Evolutionary conservation across 2,797 vertebrate genomes (phyloP), one percentile per base, ranked within the genome.

Genomic region (Nyctalus aviator): DNA sequence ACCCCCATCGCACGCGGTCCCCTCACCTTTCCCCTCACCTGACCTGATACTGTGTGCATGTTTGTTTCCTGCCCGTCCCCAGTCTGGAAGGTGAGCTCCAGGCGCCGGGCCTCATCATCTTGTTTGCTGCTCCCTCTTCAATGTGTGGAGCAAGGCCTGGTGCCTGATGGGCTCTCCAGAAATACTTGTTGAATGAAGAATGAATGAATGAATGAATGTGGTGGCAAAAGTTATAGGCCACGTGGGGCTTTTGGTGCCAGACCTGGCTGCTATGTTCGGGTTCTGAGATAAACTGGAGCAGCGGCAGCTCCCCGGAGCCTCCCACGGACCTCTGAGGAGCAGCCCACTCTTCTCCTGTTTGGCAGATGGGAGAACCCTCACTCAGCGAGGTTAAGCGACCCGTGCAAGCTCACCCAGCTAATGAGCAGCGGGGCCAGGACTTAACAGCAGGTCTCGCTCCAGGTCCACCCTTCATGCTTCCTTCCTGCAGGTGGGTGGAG

Each of bases 341-440:
- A 17, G 1, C 0, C 15, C n/a, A n/a, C 30, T 17, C 11, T 18
- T 85, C 50, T 81, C 53, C 23, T 8, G 23, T 35, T 20, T 27
- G 84, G 87, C 50, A 75, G 72, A 41, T 4, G 15, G 17, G 44
- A 77, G 77, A 69, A 48, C 15, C 20, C 18, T 8, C 6, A 5
- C 85, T 69, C 79, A 77, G 71, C 83, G 72, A 71, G 32, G 37
- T 30, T 9, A n/a, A 78, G 75, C 53, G 50, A 73, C 8, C 44
- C 14, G 25, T 5, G 30, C 41, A 37, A 84, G 57, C 73, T 89
- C 88, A 83, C 82, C 41, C n/a, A 50, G 82, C 87, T 37, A 14
- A 48, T 21, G 55, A 37, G 62, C 11, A 18, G 12, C 57, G 46
- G 66, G n/a, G 21, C 23, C n/a, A 32, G 37, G 37, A 50, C 48